Conservation (phyloP, 2,797 vertebrate genomes). For the Gephyroberyx darwinii region DNA sequence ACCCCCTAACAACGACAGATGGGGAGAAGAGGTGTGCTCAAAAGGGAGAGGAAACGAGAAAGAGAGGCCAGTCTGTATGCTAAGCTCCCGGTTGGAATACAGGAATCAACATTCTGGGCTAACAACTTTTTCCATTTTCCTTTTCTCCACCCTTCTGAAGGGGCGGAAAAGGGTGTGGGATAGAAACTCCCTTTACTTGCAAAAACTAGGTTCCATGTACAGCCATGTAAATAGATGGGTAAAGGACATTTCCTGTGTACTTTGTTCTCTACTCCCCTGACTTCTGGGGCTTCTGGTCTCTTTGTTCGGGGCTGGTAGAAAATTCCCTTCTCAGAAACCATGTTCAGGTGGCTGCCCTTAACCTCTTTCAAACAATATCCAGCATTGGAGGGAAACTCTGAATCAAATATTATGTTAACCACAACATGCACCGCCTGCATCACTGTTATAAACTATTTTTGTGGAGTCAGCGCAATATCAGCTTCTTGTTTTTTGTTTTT, state of each 20-base stretch:
- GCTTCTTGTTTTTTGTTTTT: conserved; percentile 45
- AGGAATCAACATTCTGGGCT: conserved; percentile 41
- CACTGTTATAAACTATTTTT: conserved; percentile 86
- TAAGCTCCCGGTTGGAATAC: conserved; percentile 26
- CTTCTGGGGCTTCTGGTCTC: conserved; percentile 50
- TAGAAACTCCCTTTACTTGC: conserved; percentile 50
- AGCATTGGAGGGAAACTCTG: conserved; percentile 70
- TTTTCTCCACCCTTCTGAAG: conserved; percentile 41
- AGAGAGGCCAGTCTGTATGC: conserved; percentile 35
- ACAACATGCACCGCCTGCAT: conserved; percentile 75
- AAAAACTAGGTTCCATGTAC: conserved; percentile 37
- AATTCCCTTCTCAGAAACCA: conserved; percentile 50
- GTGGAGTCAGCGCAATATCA: conserved; percentile 86
- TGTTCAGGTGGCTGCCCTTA: conserved; percentile 9
- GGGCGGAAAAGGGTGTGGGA: conserved; percentile 44
- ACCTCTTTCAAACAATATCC: conserved; percentile 65
- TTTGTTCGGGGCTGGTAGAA: conserved; percentile 53
- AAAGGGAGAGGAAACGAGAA: conserved; percentile 37
- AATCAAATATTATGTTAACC: conserved; percentile 77
- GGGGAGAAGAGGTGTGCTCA: conserved; percentile 40
- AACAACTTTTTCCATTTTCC: conserved; percentile 49
- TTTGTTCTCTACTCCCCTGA: conserved; percentile 59
- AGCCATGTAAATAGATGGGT: conserved; percentile 5
- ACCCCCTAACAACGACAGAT: conserved; percentile 58
- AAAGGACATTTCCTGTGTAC: conserved; percentile 56